These are phyloP conservation scores for Gnathonemus echidnorhynchus DNA, from an alignment of 2,113 vertebrate species.

Conservation along the genomic window DNA sequence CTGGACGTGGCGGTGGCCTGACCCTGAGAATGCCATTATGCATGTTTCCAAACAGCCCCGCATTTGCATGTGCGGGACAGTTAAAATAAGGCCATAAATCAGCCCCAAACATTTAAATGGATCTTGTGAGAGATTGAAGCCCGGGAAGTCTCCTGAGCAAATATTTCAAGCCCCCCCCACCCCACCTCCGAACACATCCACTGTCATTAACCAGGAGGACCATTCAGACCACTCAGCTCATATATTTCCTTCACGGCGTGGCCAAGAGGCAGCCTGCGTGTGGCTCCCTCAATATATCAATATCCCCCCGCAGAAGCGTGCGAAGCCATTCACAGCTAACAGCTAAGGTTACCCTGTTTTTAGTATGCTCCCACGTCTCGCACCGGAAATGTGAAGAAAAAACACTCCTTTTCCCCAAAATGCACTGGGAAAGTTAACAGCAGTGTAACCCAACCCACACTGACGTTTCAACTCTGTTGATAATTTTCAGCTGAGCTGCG, in stretches of 20 bases:
- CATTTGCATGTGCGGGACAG: slow-evolving; percentile 74
- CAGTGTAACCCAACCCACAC: not conserved
- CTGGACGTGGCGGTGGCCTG: slow-evolving; percentile 60
- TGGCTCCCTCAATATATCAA: slow-evolving; percentile 58
- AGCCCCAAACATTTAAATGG: slow-evolving; percentile 68
- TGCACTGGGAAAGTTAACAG: not conserved
- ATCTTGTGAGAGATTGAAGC: slow-evolving; percentile 63
- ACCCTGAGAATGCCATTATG: slow-evolving; percentile 73
- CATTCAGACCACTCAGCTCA: slow-evolving; percentile 41
- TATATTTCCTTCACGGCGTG: slow-evolving; percentile 43
- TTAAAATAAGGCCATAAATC: slow-evolving; percentile 76
- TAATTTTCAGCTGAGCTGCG: not conserved
- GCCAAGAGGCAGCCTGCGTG: slow-evolving; percentile 50
- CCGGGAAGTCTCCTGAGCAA: slow-evolving; percentile 35
- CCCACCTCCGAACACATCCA: slow-evolving; percentile 37
- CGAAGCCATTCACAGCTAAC: slow-evolving; percentile 50
- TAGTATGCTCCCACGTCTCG: not conserved
- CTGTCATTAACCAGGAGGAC: slow-evolving; percentile 62
- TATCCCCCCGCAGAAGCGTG: slow-evolving; percentile 58
- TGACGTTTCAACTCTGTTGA: not conserved
- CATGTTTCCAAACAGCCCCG: slow-evolving; percentile 58
- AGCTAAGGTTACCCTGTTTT: slow-evolving; percentile 46
- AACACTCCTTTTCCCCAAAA: not conserved
- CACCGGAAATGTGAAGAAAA: not conserved
- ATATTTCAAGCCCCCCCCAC: slow-evolving; percentile 25